Evolutionary conservation across 2,888 invertebrate genomes (phyloP).

Genomic region (Tyria jacobaeae): DNA sequence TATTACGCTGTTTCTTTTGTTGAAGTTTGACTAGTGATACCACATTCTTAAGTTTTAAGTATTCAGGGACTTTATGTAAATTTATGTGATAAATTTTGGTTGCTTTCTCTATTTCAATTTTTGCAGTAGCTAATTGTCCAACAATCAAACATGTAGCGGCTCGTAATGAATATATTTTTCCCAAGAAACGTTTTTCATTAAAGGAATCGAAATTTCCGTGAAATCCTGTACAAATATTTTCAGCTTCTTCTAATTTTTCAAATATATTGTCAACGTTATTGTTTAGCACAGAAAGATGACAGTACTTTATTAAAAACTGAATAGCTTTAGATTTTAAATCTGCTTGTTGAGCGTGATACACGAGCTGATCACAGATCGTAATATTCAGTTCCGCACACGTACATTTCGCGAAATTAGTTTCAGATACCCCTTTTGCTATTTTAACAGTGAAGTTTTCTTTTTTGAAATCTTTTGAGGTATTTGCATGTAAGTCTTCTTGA

Average conservation of each 20-base stretch:
- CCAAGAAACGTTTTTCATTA: constrained; percentile 66
- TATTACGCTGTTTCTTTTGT: constrained; percentile 59
- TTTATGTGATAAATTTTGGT: constrained; percentile 67
- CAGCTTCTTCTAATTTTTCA: constrained; percentile 69
- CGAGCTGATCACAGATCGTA: constrained; percentile 72
- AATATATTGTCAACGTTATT: constrained; percentile 63
- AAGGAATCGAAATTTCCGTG: constrained; percentile 43
- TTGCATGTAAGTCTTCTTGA: constrained; percentile 55
- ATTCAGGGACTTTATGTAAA: constrained; percentile 63
- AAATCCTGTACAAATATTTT: constrained; percentile 59
- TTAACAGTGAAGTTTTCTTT: constrained; percentile 59
- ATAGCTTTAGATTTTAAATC: constrained; percentile 72
- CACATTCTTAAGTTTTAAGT: constrained; percentile 60
- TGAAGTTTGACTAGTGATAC: constrained; percentile 55
- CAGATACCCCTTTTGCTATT: constrained; percentile 71
- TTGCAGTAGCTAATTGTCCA: constrained; percentile 63
- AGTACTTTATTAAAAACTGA: constrained; percentile 68
- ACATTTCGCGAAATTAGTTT: constrained; percentile 70
- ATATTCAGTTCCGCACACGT: constrained; percentile 75
- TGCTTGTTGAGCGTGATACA: constrained; percentile 75
- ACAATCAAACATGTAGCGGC: constrained; percentile 65
- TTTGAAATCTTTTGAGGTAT: constrained; percentile 40
- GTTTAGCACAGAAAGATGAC: constrained; percentile 66
- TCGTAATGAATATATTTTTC: constrained; percentile 70
- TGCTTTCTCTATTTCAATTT: constrained; percentile 67